Conservation (phyloP, 2,888 invertebrate species). For the Leptopilina drosophilae region DNA sequence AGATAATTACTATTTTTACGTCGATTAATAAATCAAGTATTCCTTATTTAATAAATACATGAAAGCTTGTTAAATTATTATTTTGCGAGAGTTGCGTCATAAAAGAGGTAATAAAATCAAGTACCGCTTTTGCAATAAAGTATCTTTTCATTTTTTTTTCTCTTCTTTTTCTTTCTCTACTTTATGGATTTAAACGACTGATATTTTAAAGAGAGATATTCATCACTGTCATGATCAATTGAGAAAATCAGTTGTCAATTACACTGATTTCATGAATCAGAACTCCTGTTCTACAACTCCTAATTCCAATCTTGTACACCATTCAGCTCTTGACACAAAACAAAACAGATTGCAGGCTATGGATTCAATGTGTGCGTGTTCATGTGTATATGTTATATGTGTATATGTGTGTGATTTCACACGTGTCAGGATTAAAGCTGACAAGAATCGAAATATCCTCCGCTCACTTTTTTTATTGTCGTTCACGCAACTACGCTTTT, state of each 20-base stretch:
- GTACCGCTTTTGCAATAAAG: no score
- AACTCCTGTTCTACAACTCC: slow-evolving; percentile 2
- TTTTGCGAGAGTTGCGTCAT: background rate
- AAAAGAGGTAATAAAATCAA: slow-evolving; percentile 6
- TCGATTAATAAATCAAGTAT: no score
- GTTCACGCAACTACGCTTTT: background rate
- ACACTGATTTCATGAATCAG: slow-evolving; percentile 34
- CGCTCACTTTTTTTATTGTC: slow-evolving; percentile 18
- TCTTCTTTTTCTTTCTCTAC: no score
- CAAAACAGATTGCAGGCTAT: slow-evolving; percentile 24
- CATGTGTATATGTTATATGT: no score
- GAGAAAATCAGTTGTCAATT: slow-evolving; percentile 16
- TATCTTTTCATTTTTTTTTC: no score
- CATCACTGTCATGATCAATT: background rate
- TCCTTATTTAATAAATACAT: no score
- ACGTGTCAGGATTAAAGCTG: slow-evolving; percentile 11
- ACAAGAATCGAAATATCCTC: slow-evolving; percentile 8
- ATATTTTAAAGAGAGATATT: background rate
- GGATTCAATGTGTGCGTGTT: background rate
- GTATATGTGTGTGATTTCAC: slow-evolving; percentile 15
- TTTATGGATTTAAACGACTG: background rate
- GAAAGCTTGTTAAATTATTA: no score
- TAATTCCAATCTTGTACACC: slow-evolving; percentile 17
- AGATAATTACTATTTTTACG: no score
- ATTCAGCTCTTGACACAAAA: slow-evolving; percentile 20